Percentiles rank a stretch among this genome's conserved stretches.
Conservation (phyloP, 2,797 vertebrate genomes). For the Naso thynnoides region DNA sequence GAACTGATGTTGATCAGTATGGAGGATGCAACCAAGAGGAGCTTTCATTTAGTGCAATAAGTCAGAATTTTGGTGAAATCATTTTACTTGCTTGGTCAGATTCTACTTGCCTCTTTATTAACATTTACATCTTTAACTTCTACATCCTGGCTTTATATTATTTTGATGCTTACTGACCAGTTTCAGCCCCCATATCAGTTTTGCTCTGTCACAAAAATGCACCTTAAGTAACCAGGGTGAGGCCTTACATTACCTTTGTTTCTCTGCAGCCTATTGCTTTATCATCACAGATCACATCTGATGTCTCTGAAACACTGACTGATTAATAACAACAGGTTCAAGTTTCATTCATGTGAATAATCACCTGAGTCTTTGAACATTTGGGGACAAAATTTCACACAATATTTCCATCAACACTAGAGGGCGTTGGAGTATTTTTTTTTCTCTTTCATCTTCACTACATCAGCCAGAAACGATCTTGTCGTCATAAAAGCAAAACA, state of each 20-base stretch:
- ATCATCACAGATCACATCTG: neutral
- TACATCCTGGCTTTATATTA: neutral
- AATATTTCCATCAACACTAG: constrained; percentile 46
- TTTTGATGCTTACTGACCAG: neutral
- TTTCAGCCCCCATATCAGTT: neutral
- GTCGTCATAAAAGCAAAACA: neutral
- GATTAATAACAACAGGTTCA: neutral
- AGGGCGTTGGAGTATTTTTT: constrained; percentile 41
- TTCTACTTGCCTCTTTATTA: neutral
- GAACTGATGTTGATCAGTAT: too few relatives aligned
- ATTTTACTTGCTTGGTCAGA: neutral
- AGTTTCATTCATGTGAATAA: neutral
- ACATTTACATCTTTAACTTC: too few relatives aligned
- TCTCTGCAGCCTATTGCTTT: too few relatives aligned
- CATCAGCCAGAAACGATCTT: neutral
- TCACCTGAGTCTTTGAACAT: too few relatives aligned
- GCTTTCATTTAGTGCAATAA: neutral
- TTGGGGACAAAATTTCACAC: neutral
- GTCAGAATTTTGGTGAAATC: neutral
- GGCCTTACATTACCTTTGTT: too few relatives aligned
- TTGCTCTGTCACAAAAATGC: neutral
- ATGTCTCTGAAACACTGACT: constrained; percentile 1
- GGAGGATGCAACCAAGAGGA: too few relatives aligned
- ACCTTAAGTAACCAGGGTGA: neutral
- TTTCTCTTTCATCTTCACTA: neutral